Evolutionary conservation across 2,888 invertebrate genomes (phyloP), one percentile per base, ranked within the genome.

Genomic region (Lissocephala sabroskyi): DNA sequence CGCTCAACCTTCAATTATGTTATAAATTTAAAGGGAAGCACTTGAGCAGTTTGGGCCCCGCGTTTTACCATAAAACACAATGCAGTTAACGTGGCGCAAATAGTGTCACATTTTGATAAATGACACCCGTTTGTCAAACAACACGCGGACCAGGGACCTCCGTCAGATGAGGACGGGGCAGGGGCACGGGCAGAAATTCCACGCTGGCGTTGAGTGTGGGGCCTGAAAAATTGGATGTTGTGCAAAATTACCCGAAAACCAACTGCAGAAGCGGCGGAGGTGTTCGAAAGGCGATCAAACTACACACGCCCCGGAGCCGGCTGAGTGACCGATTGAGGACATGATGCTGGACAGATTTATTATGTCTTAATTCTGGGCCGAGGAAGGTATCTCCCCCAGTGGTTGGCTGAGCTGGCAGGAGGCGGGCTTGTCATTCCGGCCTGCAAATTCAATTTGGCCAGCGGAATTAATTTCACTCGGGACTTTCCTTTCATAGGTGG

Each of bases 291-390:
- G 56, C 43, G 35, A 42, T 57, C 42, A 41, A 19, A n/a, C 17
- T 18, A n/a, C n/a, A 14, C 23, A 50, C 43, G 56, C 43, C 43
- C 41, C 37, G 26, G n/a, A 35, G 16, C 35, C 35, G 14, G 7
- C 23, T 23, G 23, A 23, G 4, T 23, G 23, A 23, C 23, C 7
- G 23, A n/a, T n/a, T n/a, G n/a, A n/a, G 23, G 18, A 11, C 23
- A 19, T 32, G 17, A 19, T 39, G 36, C 23, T 56, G 53, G 53
- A 78, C 76, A 75, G 62, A 62, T 79, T 73, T 79, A 79, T 78
- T 78, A 77, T 79, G 76, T 78, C 76, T 79, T 78, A 79, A 77
- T 77, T 79, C 65, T n/a, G n/a, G n/a, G n/a, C n/a, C n/a, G n/a
- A n/a, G n/a, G n/a, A n/a, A n/a, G n/a, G n/a, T n/a, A n/a, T n/a